Evolutionary conservation across 2,797 vertebrate species (phyloP).

Genomic region (Natrix natrix): DNA sequence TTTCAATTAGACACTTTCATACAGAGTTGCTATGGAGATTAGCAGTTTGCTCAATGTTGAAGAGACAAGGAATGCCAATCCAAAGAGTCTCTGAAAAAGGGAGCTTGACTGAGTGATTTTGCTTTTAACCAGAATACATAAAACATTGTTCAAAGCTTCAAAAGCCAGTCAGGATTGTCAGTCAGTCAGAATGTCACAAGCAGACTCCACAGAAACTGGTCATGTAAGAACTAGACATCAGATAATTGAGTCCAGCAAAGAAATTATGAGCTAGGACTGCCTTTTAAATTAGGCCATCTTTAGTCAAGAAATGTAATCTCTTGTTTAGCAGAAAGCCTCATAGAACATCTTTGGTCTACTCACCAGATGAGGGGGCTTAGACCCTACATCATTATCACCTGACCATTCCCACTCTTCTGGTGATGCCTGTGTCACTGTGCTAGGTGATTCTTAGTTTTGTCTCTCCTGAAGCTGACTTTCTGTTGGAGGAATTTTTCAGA

Average conservation of each 20-base stretch:
- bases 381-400: not conserved
- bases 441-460: not conserved
- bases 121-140: not conserved
- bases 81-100: not conserved
- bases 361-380: not conserved
- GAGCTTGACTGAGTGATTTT: not conserved
- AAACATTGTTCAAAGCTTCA: not conserved
- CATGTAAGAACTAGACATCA: not conserved
- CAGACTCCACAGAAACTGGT: not conserved
- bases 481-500: not conserved
- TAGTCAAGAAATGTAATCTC: not conserved
- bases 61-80: not conserved
- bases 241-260: not conserved
- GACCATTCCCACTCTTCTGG: not conserved
- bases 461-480: not conserved
- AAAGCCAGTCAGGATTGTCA: not conserved
- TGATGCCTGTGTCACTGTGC: not conserved
- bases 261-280: not conserved
- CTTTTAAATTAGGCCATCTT: not conserved
- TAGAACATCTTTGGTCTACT: not conserved
- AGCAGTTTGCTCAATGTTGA: not conserved
- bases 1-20: too few relatives aligned
- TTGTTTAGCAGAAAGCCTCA: not conserved
- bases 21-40: too few relatives aligned
- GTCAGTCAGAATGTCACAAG: not conserved